Evolutionary conservation across 1,140 invertebrate genomes (phyloP).

Genomic region (Stenopsyche tienmushanensis): DNA sequence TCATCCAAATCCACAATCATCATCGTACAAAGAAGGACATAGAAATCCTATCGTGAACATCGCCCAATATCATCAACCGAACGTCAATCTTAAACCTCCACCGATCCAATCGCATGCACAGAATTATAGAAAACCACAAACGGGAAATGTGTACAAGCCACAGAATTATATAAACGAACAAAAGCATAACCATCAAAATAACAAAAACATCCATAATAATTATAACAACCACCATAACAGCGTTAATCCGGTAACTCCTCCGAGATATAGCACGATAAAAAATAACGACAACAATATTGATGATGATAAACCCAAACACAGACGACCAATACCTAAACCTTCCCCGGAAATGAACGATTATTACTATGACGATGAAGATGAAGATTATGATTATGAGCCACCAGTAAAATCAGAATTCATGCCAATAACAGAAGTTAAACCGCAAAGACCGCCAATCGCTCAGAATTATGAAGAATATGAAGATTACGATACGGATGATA

Average conservation of each 20-base stretch:
- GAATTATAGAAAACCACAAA: constrained; percentile 4
- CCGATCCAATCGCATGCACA: constrained; percentile 6
- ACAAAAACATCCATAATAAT: too few relatives aligned
- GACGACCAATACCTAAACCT: constrained; percentile 54
- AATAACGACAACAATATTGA: constrained; percentile 38
- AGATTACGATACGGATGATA: constrained; percentile 42
- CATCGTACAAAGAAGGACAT: constrained; percentile 20
- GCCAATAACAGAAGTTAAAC: constrained; percentile 60
- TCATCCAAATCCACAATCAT: constrained; percentile 15
- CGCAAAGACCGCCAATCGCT: constrained; percentile 53
- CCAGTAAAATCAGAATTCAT: constrained; percentile 60
- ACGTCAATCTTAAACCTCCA: background rate
- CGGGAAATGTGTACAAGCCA: constrained; percentile 4
- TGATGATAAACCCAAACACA: constrained; percentile 45
- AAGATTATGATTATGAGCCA: constrained; percentile 57
- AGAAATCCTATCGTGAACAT: constrained; percentile 26
- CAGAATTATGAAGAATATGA: constrained; percentile 57
- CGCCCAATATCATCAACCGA: constrained; percentile 23
- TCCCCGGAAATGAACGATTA: constrained; percentile 58
- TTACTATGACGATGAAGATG: constrained; percentile 57
- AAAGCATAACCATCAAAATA: too few relatives aligned
- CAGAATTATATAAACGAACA: constrained; percentile 6
- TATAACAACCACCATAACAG: too few relatives aligned
- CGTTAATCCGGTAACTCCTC: constrained; percentile 15
- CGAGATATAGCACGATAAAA: constrained; percentile 18